Evolutionary conservation across 2,797 vertebrate species (phyloP).

Genomic region (Crax fasciolata): DNA sequence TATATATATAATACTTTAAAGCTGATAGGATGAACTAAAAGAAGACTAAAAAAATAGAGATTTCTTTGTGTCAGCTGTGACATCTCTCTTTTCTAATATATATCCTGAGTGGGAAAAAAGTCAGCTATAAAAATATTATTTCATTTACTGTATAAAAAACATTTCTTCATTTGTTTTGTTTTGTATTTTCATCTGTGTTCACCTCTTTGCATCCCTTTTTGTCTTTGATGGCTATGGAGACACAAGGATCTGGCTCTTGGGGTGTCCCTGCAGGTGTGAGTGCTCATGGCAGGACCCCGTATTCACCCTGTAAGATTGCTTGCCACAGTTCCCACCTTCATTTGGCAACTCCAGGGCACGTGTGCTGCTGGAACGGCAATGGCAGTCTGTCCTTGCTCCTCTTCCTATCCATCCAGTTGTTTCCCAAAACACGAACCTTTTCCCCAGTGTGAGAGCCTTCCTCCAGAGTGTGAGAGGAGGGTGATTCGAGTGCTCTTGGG

Average conservation of each 20-base stretch:
- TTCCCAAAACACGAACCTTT: not conserved
- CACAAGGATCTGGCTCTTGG: not conserved
- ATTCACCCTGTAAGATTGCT: not conserved
- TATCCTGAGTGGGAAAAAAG: not conserved
- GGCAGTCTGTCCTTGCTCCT: not conserved
- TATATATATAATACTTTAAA: not conserved
- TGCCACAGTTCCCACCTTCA: not conserved
- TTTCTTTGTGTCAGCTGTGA: not conserved
- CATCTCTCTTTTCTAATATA: not conserved
- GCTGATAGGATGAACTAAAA: not conserved
- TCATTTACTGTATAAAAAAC: not conserved
- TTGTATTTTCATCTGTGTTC: not conserved
- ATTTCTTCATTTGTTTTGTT: not conserved
- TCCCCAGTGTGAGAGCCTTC: conserved; percentile 22
- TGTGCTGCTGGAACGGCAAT: not conserved
- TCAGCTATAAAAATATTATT: not conserved
- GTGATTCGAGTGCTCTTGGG: conserved; percentile 66
- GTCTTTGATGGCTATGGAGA: not conserved
- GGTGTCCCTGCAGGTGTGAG: not conserved
- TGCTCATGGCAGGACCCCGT: not conserved
- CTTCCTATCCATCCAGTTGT: not conserved
- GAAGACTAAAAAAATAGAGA: not conserved
- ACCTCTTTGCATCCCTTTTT: not conserved
- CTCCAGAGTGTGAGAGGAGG: not conserved
- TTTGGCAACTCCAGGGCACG: not conserved